These are phyloP conservation scores for Mellivora capensis DNA, from an alignment of 2,113 vertebrate genomes.

Conservation along the genomic window DNA sequence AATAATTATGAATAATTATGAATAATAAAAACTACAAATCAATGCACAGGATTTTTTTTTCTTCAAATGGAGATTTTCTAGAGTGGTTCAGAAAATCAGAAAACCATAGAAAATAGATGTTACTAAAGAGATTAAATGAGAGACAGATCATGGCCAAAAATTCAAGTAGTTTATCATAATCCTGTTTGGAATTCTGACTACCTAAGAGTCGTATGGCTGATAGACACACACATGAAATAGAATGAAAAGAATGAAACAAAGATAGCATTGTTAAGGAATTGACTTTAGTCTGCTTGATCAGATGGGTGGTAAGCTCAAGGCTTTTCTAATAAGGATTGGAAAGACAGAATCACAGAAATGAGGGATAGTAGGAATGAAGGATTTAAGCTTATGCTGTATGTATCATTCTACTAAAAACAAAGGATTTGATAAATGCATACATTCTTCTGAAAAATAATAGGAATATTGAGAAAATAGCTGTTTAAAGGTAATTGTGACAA, in stretches of 20 bases:
- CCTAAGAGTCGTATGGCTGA: neutral
- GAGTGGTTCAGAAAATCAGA: slow-evolving; percentile 16
- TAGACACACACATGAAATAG: neutral
- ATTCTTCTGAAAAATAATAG: neutral
- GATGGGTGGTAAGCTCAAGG: neutral
- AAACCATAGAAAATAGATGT: slow-evolving; percentile 17
- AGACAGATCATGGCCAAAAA: neutral
- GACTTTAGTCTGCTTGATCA: neutral
- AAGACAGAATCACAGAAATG: neutral
- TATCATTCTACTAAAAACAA: neutral
- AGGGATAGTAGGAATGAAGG: neutral
- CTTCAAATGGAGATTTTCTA: slow-evolving; percentile 22
- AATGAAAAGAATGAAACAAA: neutral
- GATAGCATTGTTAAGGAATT: neutral
- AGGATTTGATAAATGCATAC: neutral
- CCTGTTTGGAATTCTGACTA: neutral
- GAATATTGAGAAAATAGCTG: neutral
- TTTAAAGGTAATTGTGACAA: neutral
- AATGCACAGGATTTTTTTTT: neutral
- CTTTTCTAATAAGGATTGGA: neutral
- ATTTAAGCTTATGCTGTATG: neutral
- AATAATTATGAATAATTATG: neutral
- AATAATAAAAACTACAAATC: slow-evolving; percentile 24
- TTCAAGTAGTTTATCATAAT: neutral
- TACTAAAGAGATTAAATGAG: slow-evolving; percentile 4